Evolutionary conservation across 2,888 invertebrate genomes (phyloP).

Genomic region (Epirrhoe alternata): DNA sequence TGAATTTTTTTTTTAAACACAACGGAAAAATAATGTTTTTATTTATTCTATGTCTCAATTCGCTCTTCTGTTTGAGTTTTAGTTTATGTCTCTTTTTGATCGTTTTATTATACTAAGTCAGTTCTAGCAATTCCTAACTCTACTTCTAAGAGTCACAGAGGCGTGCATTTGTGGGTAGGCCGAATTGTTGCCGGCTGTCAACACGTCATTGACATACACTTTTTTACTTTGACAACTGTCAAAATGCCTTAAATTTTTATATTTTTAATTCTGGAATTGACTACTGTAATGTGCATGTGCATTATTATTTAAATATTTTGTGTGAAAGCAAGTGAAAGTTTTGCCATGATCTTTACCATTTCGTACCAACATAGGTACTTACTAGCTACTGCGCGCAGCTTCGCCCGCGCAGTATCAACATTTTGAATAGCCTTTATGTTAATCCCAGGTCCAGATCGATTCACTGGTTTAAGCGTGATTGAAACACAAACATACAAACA

Average conservation of each 20-base stretch:
- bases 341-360: too few relatives aligned
- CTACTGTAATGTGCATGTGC: background rate
- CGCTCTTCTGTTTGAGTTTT: background rate
- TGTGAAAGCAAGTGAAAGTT: background rate
- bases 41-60: too few relatives aligned
- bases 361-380: too few relatives aligned
- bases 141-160: slow-evolving; percentile 52
- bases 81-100: background rate
- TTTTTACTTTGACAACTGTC: slow-evolving; percentile 32
- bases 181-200: slow-evolving; percentile 71
- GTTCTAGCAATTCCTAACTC: slow-evolving; percentile 49
- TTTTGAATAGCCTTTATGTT: too few relatives aligned
- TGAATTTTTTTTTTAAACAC: too few relatives aligned
- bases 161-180: slow-evolving; percentile 75
- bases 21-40: too few relatives aligned
- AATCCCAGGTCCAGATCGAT: too few relatives aligned
- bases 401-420: too few relatives aligned
- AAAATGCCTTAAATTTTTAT: slow-evolving; percentile 16
- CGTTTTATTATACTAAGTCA: background rate
- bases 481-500: too few relatives aligned
- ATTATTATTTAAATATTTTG: too few relatives aligned
- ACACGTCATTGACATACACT: slow-evolving; percentile 70
- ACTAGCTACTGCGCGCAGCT: too few relatives aligned
- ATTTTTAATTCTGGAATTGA: background rate
- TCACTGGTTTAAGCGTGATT: too few relatives aligned